These are phyloP conservation scores for Griposia aprilina DNA, from an alignment of 2,888 invertebrate genomes.

Conservation along the genomic window DNA sequence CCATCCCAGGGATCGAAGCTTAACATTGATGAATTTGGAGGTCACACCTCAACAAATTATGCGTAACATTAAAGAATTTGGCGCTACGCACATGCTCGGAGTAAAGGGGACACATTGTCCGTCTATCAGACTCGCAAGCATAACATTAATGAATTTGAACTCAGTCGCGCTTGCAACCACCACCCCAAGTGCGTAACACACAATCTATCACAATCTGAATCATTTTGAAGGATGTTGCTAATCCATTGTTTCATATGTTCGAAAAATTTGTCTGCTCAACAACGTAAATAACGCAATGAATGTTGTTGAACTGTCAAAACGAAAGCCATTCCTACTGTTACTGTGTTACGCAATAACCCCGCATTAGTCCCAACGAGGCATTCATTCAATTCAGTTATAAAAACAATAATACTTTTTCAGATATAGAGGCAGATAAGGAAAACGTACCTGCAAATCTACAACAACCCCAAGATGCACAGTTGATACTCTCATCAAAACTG, in stretches of 20 bases:
- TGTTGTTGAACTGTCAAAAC: too few relatives aligned
- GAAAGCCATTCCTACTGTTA: too few relatives aligned
- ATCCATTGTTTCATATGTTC: too few relatives aligned
- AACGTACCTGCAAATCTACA: constrained; percentile 74
- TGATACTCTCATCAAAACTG: constrained; percentile 74
- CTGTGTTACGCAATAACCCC: too few relatives aligned
- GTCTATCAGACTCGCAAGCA: not conserved
- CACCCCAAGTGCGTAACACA: too few relatives aligned
- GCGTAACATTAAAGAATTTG: not conserved
- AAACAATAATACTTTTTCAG: constrained; percentile 20
- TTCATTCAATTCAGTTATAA: not conserved
- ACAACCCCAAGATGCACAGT: constrained; percentile 62
- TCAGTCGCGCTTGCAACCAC: not conserved
- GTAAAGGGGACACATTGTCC: not conserved
- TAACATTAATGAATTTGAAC: not conserved
- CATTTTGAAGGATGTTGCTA: too few relatives aligned
- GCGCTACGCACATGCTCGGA: not conserved
- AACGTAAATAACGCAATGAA: too few relatives aligned
- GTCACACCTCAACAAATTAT: not conserved
- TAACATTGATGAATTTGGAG: not conserved
- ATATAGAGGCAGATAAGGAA: constrained; percentile 77
- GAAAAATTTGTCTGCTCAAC: too few relatives aligned
- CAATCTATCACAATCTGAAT: too few relatives aligned
- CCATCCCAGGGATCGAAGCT: not conserved
- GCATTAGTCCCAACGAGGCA: not conserved